Evolutionary conservation across 2,113 vertebrate genomes (phyloP), one percentile per base, ranked within the genome.

Genomic region (Leptosomus discolor): DNA sequence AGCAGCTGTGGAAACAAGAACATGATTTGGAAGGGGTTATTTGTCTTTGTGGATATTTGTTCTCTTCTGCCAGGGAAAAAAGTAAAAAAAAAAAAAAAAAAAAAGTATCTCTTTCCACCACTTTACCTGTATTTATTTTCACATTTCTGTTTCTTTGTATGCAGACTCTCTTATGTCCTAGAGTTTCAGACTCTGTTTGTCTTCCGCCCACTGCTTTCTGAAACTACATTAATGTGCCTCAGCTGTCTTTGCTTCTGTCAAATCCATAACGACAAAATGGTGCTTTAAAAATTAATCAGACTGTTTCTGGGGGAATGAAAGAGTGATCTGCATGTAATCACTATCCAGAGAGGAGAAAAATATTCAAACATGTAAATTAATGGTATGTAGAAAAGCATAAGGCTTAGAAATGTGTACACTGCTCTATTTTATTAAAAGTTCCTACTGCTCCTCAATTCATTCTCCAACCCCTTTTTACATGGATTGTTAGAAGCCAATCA

Each of bases 271-370:
- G 71, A 80, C 46, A 86, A 91, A 91, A 88, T 86, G n/a, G 15
- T 95, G n/a, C 85, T 91, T 93, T 92, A 92, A 93, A 93, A 90
- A 91, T 93, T 91, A 95, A 93, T 91, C 85, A 95, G 41, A 54
- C 39, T 50, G 27, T 86, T 93, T 97, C 78, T 93, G 34, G 26
- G 41, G 30, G 60, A 87, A 63, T 90, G 46, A 79, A 41, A 50
- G 32, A 32, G 30, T 58, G 63, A 93, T 93, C 64, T 88, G 68
- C 83, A 67, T 95, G 71, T 64, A 88, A 92, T 83, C 57, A 80
- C 26, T 76, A 80, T 84, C 51, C 16, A 80, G 60, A 96, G 41
- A 80, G 41, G 32, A 67, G 46, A 95, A 95, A 76, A 88, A 69
- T 46, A 84, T 46, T 92, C 32, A 74, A 94, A 81, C 13, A 53